Evolutionary conservation across 2,888 invertebrate genomes (phyloP).

Genomic region (Phrixothrix hirtus): DNA sequence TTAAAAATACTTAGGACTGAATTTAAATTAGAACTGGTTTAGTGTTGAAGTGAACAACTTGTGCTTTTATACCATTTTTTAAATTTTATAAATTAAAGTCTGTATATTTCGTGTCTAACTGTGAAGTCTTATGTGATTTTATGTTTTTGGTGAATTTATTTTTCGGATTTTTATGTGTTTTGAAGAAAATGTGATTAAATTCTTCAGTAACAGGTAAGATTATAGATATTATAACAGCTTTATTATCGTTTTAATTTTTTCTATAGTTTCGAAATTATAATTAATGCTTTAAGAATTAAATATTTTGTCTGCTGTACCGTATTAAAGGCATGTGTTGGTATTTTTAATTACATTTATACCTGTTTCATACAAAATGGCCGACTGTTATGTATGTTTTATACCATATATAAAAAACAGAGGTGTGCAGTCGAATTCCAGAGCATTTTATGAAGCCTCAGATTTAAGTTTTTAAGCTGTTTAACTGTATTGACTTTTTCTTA

Average conservation of each 20-base stretch:
- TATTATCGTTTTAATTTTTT: no score
- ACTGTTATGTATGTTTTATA: constrained; percentile 34
- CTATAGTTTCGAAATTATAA: no score
- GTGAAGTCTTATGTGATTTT: constrained; percentile 1
- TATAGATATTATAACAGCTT: constrained; percentile 9
- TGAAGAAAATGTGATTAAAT: constrained; percentile 22
- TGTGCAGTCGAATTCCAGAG: constrained; percentile 34
- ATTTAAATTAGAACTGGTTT: constrained; percentile 2
- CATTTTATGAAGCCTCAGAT: constrained; percentile 24
- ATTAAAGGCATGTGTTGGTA: constrained; percentile 14
- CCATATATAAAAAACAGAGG: constrained; percentile 34
- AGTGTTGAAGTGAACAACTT: constrained; percentile 6
- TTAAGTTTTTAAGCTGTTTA: not conserved
- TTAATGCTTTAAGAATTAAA: no score
- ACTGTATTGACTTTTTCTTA: no score
- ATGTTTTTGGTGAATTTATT: constrained; percentile 6
- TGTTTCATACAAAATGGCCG: constrained; percentile 36
- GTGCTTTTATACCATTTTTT: not conserved
- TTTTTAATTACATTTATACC: constrained; percentile 33
- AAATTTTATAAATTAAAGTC: not conserved
- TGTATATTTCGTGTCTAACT: not conserved
- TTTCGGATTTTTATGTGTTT: constrained; percentile 10
- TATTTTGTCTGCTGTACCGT: not conserved
- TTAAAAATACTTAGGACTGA: no score
- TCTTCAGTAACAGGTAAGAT: constrained; percentile 18